Base-by-base conservation (phyloP, 1,140 invertebrate species). In the Brachionus asplanchnoidis region DNA sequence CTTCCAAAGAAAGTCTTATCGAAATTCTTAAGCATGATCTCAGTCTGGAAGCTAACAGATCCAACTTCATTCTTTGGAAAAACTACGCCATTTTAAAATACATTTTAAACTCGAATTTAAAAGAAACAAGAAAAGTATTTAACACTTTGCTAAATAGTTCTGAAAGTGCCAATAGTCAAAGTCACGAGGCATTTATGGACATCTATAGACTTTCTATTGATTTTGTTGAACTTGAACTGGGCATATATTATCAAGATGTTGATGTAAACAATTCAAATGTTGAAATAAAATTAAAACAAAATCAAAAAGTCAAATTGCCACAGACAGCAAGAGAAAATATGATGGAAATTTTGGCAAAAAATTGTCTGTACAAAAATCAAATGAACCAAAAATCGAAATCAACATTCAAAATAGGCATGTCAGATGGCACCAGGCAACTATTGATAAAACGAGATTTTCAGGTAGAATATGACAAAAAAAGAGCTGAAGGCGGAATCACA, bases 321-420 rank as follows among this genome's bases (percentile, higher is more conserved):
- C 53, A 66, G 17, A 65, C 40, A 26, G 12, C 23, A n/a, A 82
- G 65, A 40, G 79, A 40, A 20, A 32, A 44, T 68, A 42, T 82
- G 42, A 65, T 42, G 9, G 53, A 82, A 23, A 20, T 82, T 40
- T 17, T 82, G 26, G 79, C 14, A 9, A 40, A 42, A 6, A 60
- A 82, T 82, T 82, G 79, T 46, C 40, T 82, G 20, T 60, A 80
- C 44, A 80, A 80, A 80, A 20, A 5, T 40, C 68, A 77, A 77
- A 46, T 9, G 5, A 46, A 23, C 26, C 73, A 42, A 42, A 40
- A 46, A 77, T 20, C 36, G 14, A 60, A 82, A 20, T 65, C 53
- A 26, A 82, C 79, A 14, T 82, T 82, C 65, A 82, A 60, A 82
- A 82, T 82, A 14, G 65, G 53, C 32, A 82, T 82, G 17, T 65